Percentiles rank a stretch among this genome's conserved stretches.
phyloP scores from a whole-genome alignment of 2,888 invertebrate species.

The Sceliomorpha sp. region DNA sequence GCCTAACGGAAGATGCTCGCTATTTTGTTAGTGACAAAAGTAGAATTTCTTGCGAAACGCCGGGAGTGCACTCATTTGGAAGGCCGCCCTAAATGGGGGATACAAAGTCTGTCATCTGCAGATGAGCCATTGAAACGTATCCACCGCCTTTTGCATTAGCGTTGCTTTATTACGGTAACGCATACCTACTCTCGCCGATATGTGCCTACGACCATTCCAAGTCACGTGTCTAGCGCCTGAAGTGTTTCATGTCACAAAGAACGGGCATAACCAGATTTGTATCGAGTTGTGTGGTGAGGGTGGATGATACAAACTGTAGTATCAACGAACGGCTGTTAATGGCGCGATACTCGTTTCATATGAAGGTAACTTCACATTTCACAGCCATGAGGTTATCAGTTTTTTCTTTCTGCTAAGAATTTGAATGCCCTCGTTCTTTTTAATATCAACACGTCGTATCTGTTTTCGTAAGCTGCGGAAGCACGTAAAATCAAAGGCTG shows the following conservation, averaged over 20 bases:
- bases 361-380: not conserved
- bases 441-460: too few species aligned
- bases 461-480: too few species aligned
- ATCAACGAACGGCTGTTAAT: not conserved
- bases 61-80: slow-evolving; percentile 60
- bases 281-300: slow-evolving; percentile 1
- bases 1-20: slow-evolving; percentile 18
- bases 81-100: slow-evolving; percentile 38
- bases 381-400: not conserved
- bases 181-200: slow-evolving; percentile 23
- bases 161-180: slow-evolving; percentile 16
- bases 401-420: too few species aligned
- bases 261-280: slow-evolving; percentile 25
- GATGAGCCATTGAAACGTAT: slow-evolving; percentile 70
- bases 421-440: too few species aligned
- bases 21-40: slow-evolving; percentile 68
- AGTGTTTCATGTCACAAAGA: slow-evolving; percentile 11
- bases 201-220: slow-evolving; percentile 29
- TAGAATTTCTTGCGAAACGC: slow-evolving; percentile 63
- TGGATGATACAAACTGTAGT: too few species aligned
- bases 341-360: too few species aligned
- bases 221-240: slow-evolving; percentile 50
- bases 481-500: too few species aligned
- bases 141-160: slow-evolving; percentile 26
- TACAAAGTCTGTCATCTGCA: slow-evolving; percentile 64